Evolutionary conservation across 64 coral and sea anemone species (phyloP).

Genomic region (Montipora foliosa): DNA sequence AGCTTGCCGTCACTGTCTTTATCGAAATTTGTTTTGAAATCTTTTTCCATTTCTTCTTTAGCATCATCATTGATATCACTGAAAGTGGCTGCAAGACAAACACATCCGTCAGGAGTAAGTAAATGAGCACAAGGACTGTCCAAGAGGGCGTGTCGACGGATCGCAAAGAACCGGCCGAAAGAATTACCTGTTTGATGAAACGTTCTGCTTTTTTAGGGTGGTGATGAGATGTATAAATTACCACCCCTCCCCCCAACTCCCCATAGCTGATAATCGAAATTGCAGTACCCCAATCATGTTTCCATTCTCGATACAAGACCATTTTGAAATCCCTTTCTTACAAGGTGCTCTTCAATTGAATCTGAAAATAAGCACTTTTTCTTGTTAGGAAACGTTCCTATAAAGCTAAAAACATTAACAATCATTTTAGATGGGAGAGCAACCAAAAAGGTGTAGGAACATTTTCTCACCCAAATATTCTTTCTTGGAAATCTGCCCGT

Average conservation of each 20-base stretch:
- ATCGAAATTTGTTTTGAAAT: constrained; percentile 79
- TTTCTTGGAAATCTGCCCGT: constrained; percentile 83
- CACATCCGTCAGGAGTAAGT: not conserved
- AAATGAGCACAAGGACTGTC: not conserved
- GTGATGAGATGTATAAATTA: too few relatives aligned
- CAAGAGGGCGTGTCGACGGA: not conserved
- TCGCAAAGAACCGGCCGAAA: too few relatives aligned
- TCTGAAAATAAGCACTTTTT: not conserved
- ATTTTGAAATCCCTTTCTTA: too few relatives aligned
- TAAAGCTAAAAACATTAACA: not conserved
- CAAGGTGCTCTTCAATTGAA: too few relatives aligned
- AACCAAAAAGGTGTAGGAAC: not conserved
- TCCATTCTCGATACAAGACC: too few relatives aligned
- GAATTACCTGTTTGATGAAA: too few relatives aligned
- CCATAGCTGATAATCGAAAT: too few relatives aligned
- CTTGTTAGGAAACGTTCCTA: not conserved
- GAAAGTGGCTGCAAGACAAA: constrained; percentile 65
- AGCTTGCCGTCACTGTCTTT: constrained; percentile 85
- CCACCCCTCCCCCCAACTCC: too few relatives aligned
- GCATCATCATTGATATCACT: constrained; percentile 82
- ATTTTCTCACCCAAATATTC: constrained; percentile 80
- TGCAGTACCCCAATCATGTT: too few relatives aligned
- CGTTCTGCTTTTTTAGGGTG: too few relatives aligned
- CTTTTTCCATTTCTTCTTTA: constrained; percentile 90
- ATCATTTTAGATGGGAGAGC: not conserved